Percentiles rank a stretch among this genome's conserved stretches.
Evolutionary conservation across 53 echinoderm and acorn worm genomes (phyloP).

Genomic region (Astropecten irregularis): DNA sequence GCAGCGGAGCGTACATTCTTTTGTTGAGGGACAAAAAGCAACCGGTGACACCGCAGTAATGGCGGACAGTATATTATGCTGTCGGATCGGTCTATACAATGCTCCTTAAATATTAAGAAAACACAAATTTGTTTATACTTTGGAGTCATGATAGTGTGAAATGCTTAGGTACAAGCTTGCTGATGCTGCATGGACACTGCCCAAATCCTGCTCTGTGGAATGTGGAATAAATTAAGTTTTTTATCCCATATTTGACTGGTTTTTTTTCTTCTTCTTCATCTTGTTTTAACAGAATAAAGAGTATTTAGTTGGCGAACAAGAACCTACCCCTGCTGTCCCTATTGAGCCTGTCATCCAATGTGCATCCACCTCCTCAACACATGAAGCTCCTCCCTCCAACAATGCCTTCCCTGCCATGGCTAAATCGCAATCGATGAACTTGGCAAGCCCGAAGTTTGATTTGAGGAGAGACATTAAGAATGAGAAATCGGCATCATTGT

Average conservation of each 20-base stretch:
- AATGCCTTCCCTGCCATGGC: neutral
- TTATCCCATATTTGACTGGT: neutral
- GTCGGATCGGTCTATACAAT: too few relatives aligned
- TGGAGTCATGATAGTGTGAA: too few relatives aligned
- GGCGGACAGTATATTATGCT: too few relatives aligned
- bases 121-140: too few relatives aligned
- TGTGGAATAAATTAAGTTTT: neutral
- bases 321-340: conserved; percentile 20
- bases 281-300: conserved; percentile 61
- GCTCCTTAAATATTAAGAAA: too few relatives aligned
- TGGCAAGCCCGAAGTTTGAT: neutral
- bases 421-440: conserved; percentile 25
- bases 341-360: conserved; percentile 55
- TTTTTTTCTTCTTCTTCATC: neutral
- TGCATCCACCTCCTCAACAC: neutral
- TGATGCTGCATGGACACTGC: too few relatives aligned
- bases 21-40: too few relatives aligned
- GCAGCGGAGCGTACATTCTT: too few relatives aligned
- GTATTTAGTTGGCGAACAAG: conserved; percentile 41
- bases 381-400: conserved; percentile 16
- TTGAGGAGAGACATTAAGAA: neutral
- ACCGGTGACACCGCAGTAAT: too few relatives aligned
- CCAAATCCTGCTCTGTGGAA: too few relatives aligned
- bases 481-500: conserved; percentile 34
- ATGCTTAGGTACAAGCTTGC: too few relatives aligned